Base-by-base conservation (phyloP, 2,888 invertebrate species). In the Drosophila quinaria region DNA sequence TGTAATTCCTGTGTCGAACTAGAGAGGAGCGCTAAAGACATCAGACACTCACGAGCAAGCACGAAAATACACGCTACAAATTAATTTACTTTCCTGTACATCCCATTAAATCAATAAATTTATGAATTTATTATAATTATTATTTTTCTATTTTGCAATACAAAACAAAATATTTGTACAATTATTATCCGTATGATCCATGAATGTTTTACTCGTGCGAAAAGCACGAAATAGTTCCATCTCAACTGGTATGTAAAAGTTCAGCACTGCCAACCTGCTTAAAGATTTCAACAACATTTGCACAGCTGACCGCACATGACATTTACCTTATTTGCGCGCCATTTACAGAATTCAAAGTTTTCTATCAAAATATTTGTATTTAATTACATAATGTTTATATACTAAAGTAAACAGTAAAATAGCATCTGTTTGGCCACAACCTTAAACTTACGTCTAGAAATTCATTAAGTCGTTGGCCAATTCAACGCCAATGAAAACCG, bases 401-500 rank as follows among this genome's bases (percentile, higher is more conserved):
- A 50, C 35, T 50, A 56, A 11, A 19, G 22, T 46, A n/a, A 46
- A 51, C 9, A 42, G n/a, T 44, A 33, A 41, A 54, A 58, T 68
- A 72, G 68, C 73, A n/a, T 77, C 64, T 62, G 5, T 44, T 44
- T 47, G 69, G 73, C 73, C 15, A 54, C 46, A 68, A 41, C 11
- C 39, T 33, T 22, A n/a, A 47, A 52, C 15, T 62, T 25, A 55
- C 33, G 13, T 29, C 55, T 79, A 81, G 92, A 93, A 94, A 91
- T 96, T 94, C 1, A 97, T 93, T 89, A 95, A 94, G 78, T 95
- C 96, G 90, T 97, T 94, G 65, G 90, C 91, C 47, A 97, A 90
- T 94, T 99, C 99, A 91, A 98, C 98, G 31, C 99, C 99, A 90
- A 98, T 95, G 94, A 99, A 99, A 92, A 99, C 99, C 2, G 99